phyloP scores from a whole-genome alignment of 2,888 invertebrate genomes.

The Leptinotarsa peninsularis region DNA sequence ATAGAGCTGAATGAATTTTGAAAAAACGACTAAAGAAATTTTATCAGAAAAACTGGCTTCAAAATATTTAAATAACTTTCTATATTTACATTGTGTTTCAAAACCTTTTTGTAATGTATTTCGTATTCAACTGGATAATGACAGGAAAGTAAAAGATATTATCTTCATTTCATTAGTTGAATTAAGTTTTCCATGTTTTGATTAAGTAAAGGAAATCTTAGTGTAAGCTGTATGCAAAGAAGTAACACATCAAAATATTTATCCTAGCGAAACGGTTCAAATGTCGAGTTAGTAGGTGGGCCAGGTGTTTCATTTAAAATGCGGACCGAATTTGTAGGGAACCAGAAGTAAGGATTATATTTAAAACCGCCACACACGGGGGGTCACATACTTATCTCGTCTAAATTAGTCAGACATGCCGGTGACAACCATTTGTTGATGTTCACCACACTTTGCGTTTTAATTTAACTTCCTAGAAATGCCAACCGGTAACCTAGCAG shows the following conservation, averaged over 20 bases:
- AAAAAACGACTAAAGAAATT: no score
- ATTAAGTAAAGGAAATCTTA: no score
- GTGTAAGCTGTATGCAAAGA: no score
- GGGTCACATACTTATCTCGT: constrained; percentile 44
- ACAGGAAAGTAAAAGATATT: no score
- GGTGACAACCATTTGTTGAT: constrained; percentile 33
- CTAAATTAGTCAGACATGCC: constrained; percentile 33
- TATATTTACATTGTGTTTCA: no score
- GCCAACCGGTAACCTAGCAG: background rate
- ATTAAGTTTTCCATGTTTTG: no score
- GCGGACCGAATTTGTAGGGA: constrained; percentile 30
- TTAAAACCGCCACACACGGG: constrained; percentile 44
- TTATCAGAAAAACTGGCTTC: no score
- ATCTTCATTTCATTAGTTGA: no score
- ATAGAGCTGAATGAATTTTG: no score
- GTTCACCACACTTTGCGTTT: constrained; percentile 27
- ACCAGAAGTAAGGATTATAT: constrained; percentile 36
- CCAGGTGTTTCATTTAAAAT: constrained; percentile 41
- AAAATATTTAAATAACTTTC: no score
- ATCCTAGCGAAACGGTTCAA: constrained; percentile 28
- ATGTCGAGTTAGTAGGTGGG: constrained; percentile 38
- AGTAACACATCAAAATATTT: constrained; percentile 25
- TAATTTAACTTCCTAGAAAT: constrained; percentile 2
- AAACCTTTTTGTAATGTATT: no score
- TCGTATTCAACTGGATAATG: no score